These are phyloP conservation scores for Uromys caudimaculatus DNA, from an alignment of 2,797 vertebrate genomes.

Conservation along the genomic window DNA sequence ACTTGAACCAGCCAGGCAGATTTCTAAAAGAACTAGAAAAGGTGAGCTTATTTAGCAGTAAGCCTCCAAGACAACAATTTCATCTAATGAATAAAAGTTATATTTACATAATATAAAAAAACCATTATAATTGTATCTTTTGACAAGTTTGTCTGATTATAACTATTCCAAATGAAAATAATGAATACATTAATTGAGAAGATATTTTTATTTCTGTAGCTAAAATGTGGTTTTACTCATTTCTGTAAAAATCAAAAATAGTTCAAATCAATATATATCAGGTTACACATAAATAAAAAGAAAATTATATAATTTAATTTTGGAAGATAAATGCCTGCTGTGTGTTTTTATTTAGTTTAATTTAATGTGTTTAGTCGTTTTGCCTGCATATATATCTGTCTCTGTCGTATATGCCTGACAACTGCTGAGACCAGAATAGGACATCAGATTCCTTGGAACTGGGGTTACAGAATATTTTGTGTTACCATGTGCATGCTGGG, in stretches of 20 bases:
- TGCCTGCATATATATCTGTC: not conserved
- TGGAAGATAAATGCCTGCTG: not conserved
- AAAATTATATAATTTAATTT: conserved; percentile 52
- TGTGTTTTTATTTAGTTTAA: not conserved
- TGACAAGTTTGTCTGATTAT: conserved; percentile 17
- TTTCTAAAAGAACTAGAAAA: not conserved
- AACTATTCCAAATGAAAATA: conserved; percentile 2
- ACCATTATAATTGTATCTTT: not conserved
- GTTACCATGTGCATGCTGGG: not conserved
- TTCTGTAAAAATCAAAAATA: conserved; percentile 19
- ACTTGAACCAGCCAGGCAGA: not conserved
- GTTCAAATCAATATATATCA: not conserved
- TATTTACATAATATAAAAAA: not conserved
- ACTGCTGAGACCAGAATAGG: not conserved
- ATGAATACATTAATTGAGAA: not conserved
- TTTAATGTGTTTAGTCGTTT: not conserved
- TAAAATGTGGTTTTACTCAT: not conserved
- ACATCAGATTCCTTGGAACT: no score
- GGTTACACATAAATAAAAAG: conserved; percentile 45
- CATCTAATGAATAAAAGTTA: not conserved
- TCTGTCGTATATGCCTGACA: not conserved
- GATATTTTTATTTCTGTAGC: conserved; percentile 18
- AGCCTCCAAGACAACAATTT: not conserved
- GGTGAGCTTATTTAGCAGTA: not conserved
- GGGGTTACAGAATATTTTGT: not conserved